Evolutionary conservation across 2,113 vertebrate species (phyloP).

Genomic region (Mesembrinibis cayennensis): DNA sequence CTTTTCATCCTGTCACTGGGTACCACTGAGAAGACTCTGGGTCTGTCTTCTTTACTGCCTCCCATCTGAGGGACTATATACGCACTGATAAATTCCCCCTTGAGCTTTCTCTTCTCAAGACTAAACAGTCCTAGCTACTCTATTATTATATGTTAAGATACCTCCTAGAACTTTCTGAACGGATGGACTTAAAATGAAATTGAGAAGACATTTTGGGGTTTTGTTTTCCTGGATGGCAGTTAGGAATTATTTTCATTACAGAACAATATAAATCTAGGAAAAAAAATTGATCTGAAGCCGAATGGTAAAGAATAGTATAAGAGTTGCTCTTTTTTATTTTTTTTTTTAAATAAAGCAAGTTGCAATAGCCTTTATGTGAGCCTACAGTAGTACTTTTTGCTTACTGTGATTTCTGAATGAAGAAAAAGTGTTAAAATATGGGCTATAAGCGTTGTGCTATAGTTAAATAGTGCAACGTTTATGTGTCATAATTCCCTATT

Average conservation of each 20-base stretch:
- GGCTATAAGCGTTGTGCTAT: background rate
- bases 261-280: background rate
- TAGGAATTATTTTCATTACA: background rate
- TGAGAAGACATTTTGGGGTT: background rate
- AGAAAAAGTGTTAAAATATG: background rate
- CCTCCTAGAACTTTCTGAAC: background rate
- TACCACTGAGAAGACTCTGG: background rate
- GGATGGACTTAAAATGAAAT: background rate
- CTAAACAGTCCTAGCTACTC: background rate
- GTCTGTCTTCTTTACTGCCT: background rate
- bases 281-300: background rate
- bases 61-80: background rate
- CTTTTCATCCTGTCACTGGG: background rate
- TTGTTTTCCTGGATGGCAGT: background rate
- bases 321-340: background rate
- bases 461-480: background rate
- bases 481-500: background rate
- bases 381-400: background rate
- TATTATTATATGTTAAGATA: background rate
- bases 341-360: background rate
- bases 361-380: background rate
- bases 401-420: background rate
- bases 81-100: background rate
- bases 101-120: background rate
- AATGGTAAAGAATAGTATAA: background rate